Evolutionary conservation across 2,113 vertebrate genomes (phyloP), one percentile per base, ranked within the genome.

Genomic region (Saguinus imperator): DNA sequence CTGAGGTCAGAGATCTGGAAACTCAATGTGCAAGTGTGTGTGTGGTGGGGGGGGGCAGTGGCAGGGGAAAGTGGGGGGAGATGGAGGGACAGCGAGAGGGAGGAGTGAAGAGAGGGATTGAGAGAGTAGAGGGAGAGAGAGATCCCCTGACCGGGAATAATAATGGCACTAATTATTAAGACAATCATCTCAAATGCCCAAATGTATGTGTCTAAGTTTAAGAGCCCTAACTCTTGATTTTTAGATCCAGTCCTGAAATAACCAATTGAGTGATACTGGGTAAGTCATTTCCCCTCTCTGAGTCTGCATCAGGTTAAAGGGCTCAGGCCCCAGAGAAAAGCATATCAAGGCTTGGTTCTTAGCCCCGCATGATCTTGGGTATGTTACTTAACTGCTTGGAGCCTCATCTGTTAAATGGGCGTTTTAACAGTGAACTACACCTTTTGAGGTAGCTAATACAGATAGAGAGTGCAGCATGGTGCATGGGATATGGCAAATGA

Each of bases 51-150:
- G 10, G 14, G 0, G 57, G 18, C 27, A 64, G 61, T 64, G 61
- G 61, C 29, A 29, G 27, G 0, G 25, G 11, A 2, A 11, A 64
- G 61, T 64, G 4, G 32, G 3, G 2, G 2, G 37, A 12, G 21
- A 6, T 55, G 14, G 9, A 40, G 27, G 17, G 17, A 18, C 3
- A 17, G 6, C 2, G 9, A n/a, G 29, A 58, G 21, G 20, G 17
- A 11, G 9, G 57, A 12, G 20, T 14, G 0, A 32, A 27, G 40
- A 20, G 29, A 58, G 32, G 29, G 40, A 61, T 5, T 48, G 18
- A 8, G 14, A 0, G 45, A 25, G 40, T 0, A 61, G 23, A n/a
- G n/a, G 12, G 55, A 9, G 61, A 14, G 12, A 21, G 1, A 20
- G 3, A 55, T 29, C 9, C 3, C 43, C 32, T 82, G 55, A 79